Evolutionary conservation across 35 echinoderm and acorn worm genomes (phyloP).

Genomic region (Apostichopus parvimensis): DNA sequence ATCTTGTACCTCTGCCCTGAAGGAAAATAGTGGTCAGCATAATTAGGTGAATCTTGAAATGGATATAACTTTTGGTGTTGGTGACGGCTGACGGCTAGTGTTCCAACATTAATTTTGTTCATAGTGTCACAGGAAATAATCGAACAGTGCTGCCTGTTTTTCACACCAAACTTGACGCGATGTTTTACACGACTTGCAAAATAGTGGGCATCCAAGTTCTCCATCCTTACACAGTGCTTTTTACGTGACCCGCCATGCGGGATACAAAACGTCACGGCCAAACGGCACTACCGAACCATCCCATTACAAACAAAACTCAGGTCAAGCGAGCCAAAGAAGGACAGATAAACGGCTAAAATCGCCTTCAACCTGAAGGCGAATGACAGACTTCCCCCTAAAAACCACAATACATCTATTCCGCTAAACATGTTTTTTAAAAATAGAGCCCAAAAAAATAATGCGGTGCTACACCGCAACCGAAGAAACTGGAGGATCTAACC

Average conservation of each 20-base stretch:
- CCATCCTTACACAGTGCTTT: constrained; percentile 21
- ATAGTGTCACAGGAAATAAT: constrained; percentile 62
- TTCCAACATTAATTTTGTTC: constrained; percentile 66
- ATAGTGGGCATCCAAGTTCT: constrained; percentile 54
- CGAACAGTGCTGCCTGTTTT: not conserved
- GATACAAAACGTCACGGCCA: not conserved
- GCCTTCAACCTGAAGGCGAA: no score
- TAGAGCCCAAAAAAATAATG: no score
- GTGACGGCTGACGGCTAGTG: constrained; percentile 50
- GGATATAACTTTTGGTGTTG: constrained; percentile 37
- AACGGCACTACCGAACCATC: no score
- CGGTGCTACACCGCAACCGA: no score
- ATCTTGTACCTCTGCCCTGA: constrained; percentile 28
- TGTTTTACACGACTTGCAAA: constrained; percentile 46
- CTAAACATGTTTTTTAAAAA: no score
- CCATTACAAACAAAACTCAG: no score
- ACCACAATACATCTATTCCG: no score
- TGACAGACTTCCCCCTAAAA: no score
- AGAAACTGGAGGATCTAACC: no score
- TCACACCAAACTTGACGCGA: constrained; percentile 50
- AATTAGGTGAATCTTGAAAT: constrained; percentile 41
- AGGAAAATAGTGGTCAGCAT: constrained; percentile 70
- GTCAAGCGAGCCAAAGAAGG: no score
- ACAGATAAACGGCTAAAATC: no score
- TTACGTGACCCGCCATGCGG: no score